Conservation (phyloP, 2,797 vertebrate species). For the Allobates femoralis region DNA sequence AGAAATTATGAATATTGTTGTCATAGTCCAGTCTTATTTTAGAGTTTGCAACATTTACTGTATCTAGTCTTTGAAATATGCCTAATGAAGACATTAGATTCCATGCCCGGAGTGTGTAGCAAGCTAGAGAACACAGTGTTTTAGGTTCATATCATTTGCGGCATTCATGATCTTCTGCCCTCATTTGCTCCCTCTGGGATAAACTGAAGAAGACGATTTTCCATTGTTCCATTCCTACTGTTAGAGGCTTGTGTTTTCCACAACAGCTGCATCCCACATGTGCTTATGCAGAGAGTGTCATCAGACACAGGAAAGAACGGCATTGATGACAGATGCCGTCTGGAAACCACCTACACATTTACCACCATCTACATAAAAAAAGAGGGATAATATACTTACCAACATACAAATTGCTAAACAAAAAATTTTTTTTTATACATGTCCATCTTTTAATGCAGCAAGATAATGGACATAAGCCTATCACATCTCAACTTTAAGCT, state of each 20-base stretch:
- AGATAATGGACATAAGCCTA: neutral
- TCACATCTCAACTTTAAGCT: neutral
- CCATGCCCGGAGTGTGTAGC: neutral
- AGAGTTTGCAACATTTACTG: no score
- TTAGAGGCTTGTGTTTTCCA: constrained; percentile 41
- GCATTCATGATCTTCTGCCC: constrained; percentile 27
- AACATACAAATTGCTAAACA: neutral
- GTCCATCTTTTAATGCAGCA: neutral
- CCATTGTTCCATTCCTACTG: constrained; percentile 53
- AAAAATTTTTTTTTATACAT: neutral
- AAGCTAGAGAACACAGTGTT: neutral
- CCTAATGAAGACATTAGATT: neutral
- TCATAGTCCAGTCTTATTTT: no score
- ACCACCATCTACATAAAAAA: neutral
- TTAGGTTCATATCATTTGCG: neutral
- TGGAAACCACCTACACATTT: constrained; percentile 26
- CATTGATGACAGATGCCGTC: constrained; percentile 14
- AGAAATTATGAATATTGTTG: no score
- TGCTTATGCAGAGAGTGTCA: constrained; percentile 30
- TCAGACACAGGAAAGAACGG: constrained; percentile 8
- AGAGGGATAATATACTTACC: neutral
- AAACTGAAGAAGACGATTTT: constrained; percentile 35
- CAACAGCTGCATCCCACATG: constrained; percentile 57
- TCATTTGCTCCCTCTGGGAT: constrained; percentile 15
- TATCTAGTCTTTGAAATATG: no score